Percentiles rank a stretch among this genome's conserved stretches.
These are phyloP conservation scores for Centropus unirufus DNA, from an alignment of 2,113 vertebrate genomes.

Conservation along the genomic window DNA sequence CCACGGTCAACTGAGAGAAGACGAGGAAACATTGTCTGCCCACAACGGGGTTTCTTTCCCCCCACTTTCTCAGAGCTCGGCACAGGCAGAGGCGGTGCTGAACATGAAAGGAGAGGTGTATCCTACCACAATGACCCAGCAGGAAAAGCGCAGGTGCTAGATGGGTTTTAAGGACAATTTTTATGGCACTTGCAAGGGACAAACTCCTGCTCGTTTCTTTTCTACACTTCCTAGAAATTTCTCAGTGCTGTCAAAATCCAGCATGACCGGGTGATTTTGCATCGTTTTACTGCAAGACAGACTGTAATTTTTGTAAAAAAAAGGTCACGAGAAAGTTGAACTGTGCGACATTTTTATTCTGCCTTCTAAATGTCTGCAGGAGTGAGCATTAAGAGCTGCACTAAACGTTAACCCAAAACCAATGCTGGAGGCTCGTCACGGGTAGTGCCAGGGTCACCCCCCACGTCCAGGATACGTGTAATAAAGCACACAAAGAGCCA, in stretches of 20 bases:
- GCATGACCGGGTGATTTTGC: not conserved
- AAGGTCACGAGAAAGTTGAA: not conserved
- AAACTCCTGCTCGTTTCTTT: fast-evolving
- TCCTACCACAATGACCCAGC: not conserved
- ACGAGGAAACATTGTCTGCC: not conserved
- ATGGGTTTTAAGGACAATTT: not conserved
- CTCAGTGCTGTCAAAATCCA: not conserved
- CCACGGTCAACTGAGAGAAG: not conserved
- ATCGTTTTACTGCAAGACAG: not conserved
- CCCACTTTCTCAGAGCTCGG: not conserved
- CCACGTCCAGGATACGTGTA: not conserved
- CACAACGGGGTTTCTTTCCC: not conserved
- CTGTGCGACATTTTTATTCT: not conserved
- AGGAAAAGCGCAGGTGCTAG: not conserved
- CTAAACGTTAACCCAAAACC: not conserved
- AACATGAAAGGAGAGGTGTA: not conserved
- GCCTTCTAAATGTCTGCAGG: not conserved
- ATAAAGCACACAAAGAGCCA: not conserved
- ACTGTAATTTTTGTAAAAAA: not conserved
- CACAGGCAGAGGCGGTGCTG: not conserved
- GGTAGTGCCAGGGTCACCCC: not conserved
- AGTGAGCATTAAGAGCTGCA: not conserved
- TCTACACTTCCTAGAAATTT: not conserved
- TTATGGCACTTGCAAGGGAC: not conserved
- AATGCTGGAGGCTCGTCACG: not conserved